Conservation (phyloP, 2,888 invertebrate species). For the Trachelus troglodyta region DNA sequence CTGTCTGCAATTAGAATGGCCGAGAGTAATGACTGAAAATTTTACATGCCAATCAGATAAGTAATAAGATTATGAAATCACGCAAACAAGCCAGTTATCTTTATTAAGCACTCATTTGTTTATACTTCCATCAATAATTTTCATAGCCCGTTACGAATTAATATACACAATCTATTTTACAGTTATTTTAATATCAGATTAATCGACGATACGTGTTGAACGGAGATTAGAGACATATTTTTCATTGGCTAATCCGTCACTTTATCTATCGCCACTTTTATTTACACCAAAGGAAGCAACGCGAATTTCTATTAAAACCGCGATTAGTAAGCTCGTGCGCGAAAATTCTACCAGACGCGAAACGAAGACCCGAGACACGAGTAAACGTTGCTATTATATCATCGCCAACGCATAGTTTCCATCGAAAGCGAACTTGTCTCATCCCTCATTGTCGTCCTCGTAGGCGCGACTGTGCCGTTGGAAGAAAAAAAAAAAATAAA, state of each 20-base stretch:
- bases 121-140: not conserved
- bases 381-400: not conserved
- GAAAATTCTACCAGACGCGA: not conserved
- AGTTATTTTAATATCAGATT: not conserved
- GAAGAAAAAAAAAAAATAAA: not conserved
- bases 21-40: not conserved
- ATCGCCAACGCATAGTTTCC: not conserved
- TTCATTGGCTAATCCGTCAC: not conserved
- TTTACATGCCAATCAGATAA: not conserved
- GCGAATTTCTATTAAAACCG: not conserved
- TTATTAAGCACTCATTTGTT: not conserved
- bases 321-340: not conserved
- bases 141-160: not conserved
- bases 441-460: not conserved
- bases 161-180: not conserved
- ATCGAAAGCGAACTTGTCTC: not conserved
- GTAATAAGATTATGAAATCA: not conserved
- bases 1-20: not conserved
- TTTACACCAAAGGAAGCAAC: not conserved
- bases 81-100: not conserved
- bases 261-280: not conserved
- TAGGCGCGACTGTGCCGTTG: not conserved
- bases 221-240: not conserved
- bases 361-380: not conserved
- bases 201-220: not conserved